Evolutionary conservation across 2,888 invertebrate genomes (phyloP).

Genomic region (Mythimna pallens): DNA sequence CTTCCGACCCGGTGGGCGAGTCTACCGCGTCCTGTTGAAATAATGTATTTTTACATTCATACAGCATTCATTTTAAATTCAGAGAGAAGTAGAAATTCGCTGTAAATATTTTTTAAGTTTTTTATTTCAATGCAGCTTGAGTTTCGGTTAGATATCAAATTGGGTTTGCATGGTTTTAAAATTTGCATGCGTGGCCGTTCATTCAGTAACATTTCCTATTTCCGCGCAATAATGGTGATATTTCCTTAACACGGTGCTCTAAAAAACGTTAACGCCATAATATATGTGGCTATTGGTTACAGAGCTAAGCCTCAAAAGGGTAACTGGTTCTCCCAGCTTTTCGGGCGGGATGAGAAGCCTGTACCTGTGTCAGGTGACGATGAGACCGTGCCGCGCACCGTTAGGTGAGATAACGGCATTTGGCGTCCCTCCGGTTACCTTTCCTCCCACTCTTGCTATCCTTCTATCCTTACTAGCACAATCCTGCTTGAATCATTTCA

Average conservation of each 20-base stretch:
- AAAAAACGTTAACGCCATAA: slow-evolving; percentile 68
- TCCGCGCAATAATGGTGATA: slow-evolving; percentile 15
- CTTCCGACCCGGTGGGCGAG: no score
- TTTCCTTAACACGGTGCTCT: slow-evolving; percentile 46
- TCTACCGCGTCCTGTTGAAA: background rate
- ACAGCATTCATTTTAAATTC: background rate
- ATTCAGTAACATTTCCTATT: slow-evolving; percentile 35
- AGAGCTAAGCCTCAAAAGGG: slow-evolving; percentile 86
- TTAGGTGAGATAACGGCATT: slow-evolving; percentile 84
- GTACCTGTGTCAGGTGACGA: slow-evolving; percentile 78
- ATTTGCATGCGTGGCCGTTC: slow-evolving; percentile 44
- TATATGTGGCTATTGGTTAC: slow-evolving; percentile 83
- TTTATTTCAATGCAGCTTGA: slow-evolving; percentile 58
- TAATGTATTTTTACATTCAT: background rate
- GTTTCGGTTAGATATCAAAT: slow-evolving; percentile 39
- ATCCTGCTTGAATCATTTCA: slow-evolving; percentile 11
- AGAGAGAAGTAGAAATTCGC: background rate
- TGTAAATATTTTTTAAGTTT: background rate
- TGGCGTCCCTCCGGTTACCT: slow-evolving; percentile 39
- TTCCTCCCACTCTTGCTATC: background rate
- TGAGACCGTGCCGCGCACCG: slow-evolving; percentile 83
- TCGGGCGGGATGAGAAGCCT: slow-evolving; percentile 84
- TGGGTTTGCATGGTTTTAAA: slow-evolving; percentile 45
- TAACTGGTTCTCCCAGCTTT: slow-evolving; percentile 92
- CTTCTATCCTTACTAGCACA: slow-evolving; percentile 3